Conservation (phyloP, 1,140 invertebrate species). For the Lerema accius region DNA sequence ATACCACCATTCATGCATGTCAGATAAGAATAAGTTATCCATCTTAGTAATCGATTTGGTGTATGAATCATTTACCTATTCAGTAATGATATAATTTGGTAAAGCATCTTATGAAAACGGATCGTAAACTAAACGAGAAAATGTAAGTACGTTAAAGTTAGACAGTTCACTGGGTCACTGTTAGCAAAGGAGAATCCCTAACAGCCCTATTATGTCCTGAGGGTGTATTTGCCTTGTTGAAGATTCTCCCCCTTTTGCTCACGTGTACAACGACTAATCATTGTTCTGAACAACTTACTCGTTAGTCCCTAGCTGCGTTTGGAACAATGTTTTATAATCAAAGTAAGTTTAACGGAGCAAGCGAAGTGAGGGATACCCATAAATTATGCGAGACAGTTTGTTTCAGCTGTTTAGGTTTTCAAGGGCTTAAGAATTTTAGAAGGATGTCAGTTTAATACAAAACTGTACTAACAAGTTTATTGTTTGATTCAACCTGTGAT, state of each 20-base stretch:
- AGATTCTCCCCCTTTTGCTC: not conserved
- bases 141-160: not conserved
- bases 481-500: too few relatives aligned
- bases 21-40: too few relatives aligned
- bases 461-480: too few relatives aligned
- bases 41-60: too few relatives aligned
- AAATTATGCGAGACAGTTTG: not conserved
- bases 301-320: not conserved
- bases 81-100: too few relatives aligned
- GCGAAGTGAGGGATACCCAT: not conserved
- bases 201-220: constrained; percentile 24
- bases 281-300: constrained; percentile 5
- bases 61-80: too few relatives aligned
- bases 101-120: not conserved
- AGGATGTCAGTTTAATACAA: too few relatives aligned
- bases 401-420: too few relatives aligned
- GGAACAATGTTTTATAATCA: constrained; percentile 1
- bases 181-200: constrained; percentile 10
- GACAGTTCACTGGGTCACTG: constrained; percentile 12
- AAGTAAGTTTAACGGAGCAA: not conserved
- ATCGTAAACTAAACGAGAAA: constrained; percentile 5
- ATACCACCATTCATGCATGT: too few relatives aligned
- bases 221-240: constrained; percentile 13
- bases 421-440: too few relatives aligned
- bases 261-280: constrained; percentile 16